Percentiles rank a stretch among this genome's conserved stretches.
Conservation (phyloP, 2,113 vertebrate genomes). For the Amphiprion percula region DNA sequence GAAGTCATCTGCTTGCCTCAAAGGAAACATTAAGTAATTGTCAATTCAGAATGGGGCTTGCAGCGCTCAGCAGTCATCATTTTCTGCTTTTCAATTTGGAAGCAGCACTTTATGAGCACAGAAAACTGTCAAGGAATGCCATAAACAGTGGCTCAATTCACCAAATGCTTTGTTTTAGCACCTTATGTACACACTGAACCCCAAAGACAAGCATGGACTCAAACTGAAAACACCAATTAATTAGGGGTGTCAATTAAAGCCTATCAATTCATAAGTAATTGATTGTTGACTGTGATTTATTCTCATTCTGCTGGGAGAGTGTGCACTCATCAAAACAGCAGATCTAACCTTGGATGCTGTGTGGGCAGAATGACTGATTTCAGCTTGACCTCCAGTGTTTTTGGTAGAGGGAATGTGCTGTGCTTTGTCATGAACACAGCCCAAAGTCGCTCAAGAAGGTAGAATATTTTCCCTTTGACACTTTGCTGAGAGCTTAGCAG, state of each 20-base stretch:
- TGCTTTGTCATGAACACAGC: constrained; percentile 22
- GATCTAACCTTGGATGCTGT: constrained; percentile 38
- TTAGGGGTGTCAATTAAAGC: constrained; percentile 46
- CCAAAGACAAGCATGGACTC: constrained; percentile 6
- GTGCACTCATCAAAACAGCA: background rate
- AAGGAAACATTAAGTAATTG: constrained; percentile 64
- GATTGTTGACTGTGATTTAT: background rate
- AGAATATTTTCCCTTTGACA: constrained; percentile 52
- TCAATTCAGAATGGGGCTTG: constrained; percentile 31
- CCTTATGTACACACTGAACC: constrained; percentile 37
- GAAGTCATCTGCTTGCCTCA: constrained; percentile 50
- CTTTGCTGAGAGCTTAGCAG: constrained; percentile 55
- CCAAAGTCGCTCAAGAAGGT: constrained; percentile 28
- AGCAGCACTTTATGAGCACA: constrained; percentile 44
- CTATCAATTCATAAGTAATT: constrained; percentile 27
- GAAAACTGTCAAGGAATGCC: constrained; percentile 48
- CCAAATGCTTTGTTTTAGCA: constrained; percentile 55
- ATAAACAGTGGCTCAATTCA: constrained; percentile 55
- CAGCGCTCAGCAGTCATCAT: constrained; percentile 30
- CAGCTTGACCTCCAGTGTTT: constrained; percentile 28
- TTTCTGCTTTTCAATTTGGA: constrained; percentile 71
- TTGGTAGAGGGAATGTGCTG: background rate
- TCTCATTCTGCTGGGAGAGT: constrained; percentile 13
- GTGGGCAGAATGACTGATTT: constrained; percentile 50
- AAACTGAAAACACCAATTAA: constrained; percentile 27